These are phyloP conservation scores for Rostratula benghalensis DNA, from an alignment of 2,113 vertebrate species.

Conservation along the genomic window DNA sequence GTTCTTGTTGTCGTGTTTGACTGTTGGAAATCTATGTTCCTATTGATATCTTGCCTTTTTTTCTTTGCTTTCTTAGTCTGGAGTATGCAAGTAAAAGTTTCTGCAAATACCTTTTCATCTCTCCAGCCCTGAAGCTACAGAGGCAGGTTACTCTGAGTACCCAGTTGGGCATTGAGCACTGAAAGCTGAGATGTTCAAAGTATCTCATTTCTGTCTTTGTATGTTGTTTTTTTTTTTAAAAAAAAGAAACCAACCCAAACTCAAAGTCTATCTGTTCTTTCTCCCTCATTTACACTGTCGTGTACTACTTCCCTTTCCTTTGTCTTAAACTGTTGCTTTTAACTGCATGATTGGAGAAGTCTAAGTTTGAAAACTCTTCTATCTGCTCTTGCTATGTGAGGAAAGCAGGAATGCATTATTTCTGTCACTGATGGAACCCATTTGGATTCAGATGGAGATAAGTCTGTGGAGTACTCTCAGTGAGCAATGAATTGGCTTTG, in stretches of 20 bases:
- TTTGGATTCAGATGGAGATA: not conserved
- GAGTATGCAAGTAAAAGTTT: slow-evolving; percentile 52
- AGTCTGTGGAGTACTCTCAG: not conserved
- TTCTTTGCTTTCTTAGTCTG: slow-evolving; percentile 71
- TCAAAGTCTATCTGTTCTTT: not conserved
- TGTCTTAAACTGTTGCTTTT: not conserved
- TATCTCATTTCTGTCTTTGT: not conserved
- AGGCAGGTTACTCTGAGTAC: slow-evolving; percentile 50
- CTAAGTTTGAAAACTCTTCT: not conserved
- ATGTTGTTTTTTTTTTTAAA: not conserved
- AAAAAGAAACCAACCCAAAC: not conserved
- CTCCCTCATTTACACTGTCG: not conserved
- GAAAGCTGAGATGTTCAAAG: not conserved
- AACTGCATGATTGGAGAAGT: slow-evolving; percentile 12
- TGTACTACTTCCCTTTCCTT: not conserved
- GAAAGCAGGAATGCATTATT: not conserved
- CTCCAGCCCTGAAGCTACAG: slow-evolving; percentile 63
- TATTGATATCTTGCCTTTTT: slow-evolving; percentile 54
- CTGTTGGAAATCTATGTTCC: slow-evolving; percentile 12
- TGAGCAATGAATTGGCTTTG: not conserved
- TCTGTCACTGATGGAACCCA: not conserved
- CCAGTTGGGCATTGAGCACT: not conserved
- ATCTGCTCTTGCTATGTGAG: not conserved
- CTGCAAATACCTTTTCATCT: slow-evolving; percentile 57
- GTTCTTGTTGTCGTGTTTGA: not conserved